A percentile compares a stretch with the other conserved stretches of the same genome.
Evolutionary conservation across 2,888 invertebrate species (phyloP).

Genomic region (Neoascia interrupta): DNA sequence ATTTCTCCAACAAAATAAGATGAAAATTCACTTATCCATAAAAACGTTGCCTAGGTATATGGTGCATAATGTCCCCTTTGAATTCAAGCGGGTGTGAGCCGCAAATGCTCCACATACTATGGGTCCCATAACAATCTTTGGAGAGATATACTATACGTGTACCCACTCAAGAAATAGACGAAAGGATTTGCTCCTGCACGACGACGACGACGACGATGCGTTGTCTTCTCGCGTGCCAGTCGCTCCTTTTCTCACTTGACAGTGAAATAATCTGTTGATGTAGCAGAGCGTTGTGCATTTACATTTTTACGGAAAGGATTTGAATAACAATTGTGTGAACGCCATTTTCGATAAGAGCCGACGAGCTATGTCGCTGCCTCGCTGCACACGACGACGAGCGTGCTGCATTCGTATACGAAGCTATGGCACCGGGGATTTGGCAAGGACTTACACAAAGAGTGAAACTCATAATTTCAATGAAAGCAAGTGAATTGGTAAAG

Average conservation of each 20-base stretch:
- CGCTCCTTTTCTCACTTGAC: background rate
- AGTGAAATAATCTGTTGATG: slow-evolving; percentile 48
- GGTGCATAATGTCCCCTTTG: no score
- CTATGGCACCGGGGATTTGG: no score
- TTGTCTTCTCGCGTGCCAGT: slow-evolving; percentile 4
- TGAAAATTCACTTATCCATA: slow-evolving; percentile 30
- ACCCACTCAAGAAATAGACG: background rate
- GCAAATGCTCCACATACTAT: slow-evolving; percentile 8
- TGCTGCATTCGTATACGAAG: no score
- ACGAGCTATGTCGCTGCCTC: background rate
- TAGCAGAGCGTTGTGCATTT: slow-evolving; percentile 37
- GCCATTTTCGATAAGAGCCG: slow-evolving; percentile 3
- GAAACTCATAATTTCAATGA: slow-evolving; percentile 24
- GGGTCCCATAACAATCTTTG: background rate
- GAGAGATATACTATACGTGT: no score
- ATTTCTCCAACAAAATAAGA: slow-evolving; percentile 35
- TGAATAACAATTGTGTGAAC: slow-evolving; percentile 44
- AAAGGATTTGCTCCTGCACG: slow-evolving; percentile 23
- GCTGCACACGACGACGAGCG: background rate
- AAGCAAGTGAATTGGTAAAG: slow-evolving; percentile 21
- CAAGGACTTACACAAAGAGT: background rate
- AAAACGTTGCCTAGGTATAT: slow-evolving; percentile 23
- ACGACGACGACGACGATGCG: no score
- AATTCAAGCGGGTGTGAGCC: slow-evolving; percentile 15
- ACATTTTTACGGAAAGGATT: slow-evolving; percentile 34